A percentile compares a stretch with the other conserved stretches of the same genome.
These are phyloP conservation scores for Synanthedon vespiformis DNA, from an alignment of 2,888 invertebrate genomes.

Conservation along the genomic window DNA sequence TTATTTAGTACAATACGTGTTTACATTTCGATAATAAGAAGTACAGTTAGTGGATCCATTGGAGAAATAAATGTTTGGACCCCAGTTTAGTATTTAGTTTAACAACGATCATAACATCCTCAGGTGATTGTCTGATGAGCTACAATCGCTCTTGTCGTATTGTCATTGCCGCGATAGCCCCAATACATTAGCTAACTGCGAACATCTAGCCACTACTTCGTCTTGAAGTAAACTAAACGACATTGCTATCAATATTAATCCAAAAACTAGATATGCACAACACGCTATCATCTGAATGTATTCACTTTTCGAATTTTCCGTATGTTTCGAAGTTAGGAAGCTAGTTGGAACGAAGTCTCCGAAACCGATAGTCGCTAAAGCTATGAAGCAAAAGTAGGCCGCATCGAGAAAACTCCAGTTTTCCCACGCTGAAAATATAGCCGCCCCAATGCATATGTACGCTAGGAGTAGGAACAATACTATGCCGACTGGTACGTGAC, in stretches of 20 bases:
- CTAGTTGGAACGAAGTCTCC: conserved; percentile 80
- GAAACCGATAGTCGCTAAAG: conserved; percentile 85
- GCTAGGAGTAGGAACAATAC: conserved; percentile 77
- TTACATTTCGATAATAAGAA: conserved; percentile 26
- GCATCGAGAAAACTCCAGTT: conserved; percentile 85
- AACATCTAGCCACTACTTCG: conserved; percentile 80
- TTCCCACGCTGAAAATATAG: conserved; percentile 83
- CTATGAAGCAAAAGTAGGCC: conserved; percentile 87
- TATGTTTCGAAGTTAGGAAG: conserved; percentile 53
- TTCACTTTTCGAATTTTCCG: conserved; percentile 59
- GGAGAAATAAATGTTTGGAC: conserved; percentile 19
- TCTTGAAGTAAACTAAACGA: conserved; percentile 87
- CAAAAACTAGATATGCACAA: conserved; percentile 82
- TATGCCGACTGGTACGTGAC: conserved; percentile 54
- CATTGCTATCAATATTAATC: conserved; percentile 85
- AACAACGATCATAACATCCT: conserved; percentile 67
- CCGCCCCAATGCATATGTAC: conserved; percentile 82
- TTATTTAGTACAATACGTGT: conserved; percentile 18
- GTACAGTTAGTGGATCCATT: conserved; percentile 27
- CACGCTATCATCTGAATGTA: conserved; percentile 83
- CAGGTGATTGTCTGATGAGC: conserved; percentile 54
- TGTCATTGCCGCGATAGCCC: conserved; percentile 75
- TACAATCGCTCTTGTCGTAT: conserved; percentile 63
- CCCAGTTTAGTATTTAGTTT: conserved; percentile 26
- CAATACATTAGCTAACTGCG: conserved; percentile 76